Base-by-base conservation (phyloP, 1,140 invertebrate genomes). In the Tyrophagus putrescentiae region DNA sequence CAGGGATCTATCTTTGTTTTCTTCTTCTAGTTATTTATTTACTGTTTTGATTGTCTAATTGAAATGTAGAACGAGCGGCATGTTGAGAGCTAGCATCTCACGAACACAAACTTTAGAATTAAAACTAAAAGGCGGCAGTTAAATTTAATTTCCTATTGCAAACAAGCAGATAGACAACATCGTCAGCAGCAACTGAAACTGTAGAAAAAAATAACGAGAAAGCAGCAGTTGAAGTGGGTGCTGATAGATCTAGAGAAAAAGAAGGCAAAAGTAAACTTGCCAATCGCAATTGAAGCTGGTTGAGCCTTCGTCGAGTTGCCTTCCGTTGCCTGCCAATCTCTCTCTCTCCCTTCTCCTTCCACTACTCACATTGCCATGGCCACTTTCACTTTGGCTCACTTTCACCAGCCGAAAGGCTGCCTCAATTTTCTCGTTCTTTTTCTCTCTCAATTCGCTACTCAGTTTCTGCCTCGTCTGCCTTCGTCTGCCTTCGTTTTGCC, bases 91-190 rank as follows among this genome's bases (percentile, higher is more conserved):
- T 39, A 13, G 36, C 13, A 39, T 39, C 21, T 39, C 13, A 39
- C 36, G 36, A 21, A 39, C n/a, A 39, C 36, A 39, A 21, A 39
- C 13, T 39, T 39, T 29, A 48, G 31, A 18, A 18, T 7, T 13
- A 48, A 48, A 48, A 48, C 13, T 48, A 7, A n/a, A n/a, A 7
- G 21, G 45, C 7, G 45, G 7, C 7, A 48, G 45, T 48, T 48
- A 48, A 48, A 48, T 48, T 48, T 48, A 48, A 48, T 48, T 48
- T 48, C 45, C 45, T 48, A 48, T 48, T 48, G 45, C 45, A 48
- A 48, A 48, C 45, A 48, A n/a, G n/a, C n/a, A n/a, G n/a, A n/a
- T n/a, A n/a, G n/a, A n/a, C n/a, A n/a, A n/a, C n/a, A n/a, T n/a
- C n/a, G n/a, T n/a, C n/a, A n/a, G n/a, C n/a, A n/a, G n/a, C n/a